Evolutionary conservation across 2,113 vertebrate species (phyloP), one percentile per base, ranked within the genome.

Genomic region (Tetrao urogallus): DNA sequence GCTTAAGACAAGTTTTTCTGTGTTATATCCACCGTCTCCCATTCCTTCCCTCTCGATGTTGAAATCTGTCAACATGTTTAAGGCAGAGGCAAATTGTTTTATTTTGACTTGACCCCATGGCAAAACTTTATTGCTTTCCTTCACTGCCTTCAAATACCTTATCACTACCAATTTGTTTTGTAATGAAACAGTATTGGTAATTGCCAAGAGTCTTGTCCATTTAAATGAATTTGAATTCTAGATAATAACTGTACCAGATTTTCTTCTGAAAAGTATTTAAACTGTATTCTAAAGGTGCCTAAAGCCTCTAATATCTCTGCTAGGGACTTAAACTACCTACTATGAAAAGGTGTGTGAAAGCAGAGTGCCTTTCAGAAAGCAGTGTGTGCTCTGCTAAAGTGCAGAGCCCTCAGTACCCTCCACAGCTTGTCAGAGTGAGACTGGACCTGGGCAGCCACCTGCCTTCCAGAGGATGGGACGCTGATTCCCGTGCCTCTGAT

Each of bases 1-100:
- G 89, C 91, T 79, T 87, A 87, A 90, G 91, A 94, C 89, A 90
- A 91, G 64, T 90, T 90, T 89, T 72, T 78, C 70, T 58, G 63
- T 86, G 56, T 42, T 94, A 36, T 75, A 86, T 56, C 88, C 74
- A 73, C 63, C 30, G 6, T 82, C 81, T 89, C 83, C 83, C 86
- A 65, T 71, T 89, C 71, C 81, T 88, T 87, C 74, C 86, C 86
- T 87, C 7, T 2, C 64, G 66, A 75, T 85, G 67, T 19, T 89
- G 91, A 93, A 90, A 87, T 76, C 84, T 82, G 84, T 87, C 89
- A 93, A 65, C 81, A 70, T 58, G 87, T 87, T 90, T 86, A 95
- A 95, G 86, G 90, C 22, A 75, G 61, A 81, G 43, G 70, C 86
- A 92, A 94, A 92, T 10, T 52, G 73, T 90, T 93, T 95, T 88